Conservation (phyloP, 2,888 invertebrate genomes). For the Sphinx pinastri region DNA sequence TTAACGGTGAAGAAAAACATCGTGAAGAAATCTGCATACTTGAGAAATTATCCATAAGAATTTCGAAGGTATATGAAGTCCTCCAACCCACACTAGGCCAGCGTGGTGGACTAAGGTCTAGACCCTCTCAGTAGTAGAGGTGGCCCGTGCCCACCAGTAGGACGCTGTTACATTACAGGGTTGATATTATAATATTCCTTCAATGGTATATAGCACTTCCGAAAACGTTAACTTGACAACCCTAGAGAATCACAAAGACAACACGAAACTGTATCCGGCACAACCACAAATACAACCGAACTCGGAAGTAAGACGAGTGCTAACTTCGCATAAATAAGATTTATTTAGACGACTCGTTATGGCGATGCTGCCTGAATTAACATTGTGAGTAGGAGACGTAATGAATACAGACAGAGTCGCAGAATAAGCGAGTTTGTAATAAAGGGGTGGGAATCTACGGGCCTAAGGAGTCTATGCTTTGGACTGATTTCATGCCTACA, state of each 20-base stretch:
- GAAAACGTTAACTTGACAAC: background rate
- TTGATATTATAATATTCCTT: too few relatives aligned
- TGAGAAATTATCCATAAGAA: too few relatives aligned
- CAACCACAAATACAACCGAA: background rate
- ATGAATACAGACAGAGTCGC: background rate
- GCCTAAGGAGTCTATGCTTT: too few relatives aligned
- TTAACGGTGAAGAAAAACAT: too few relatives aligned
- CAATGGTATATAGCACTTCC: background rate
- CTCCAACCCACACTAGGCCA: too few relatives aligned
- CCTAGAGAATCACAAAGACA: background rate
- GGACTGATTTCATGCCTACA: too few relatives aligned
- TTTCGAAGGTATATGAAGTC: too few relatives aligned
- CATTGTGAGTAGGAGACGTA: constrained; percentile 19
- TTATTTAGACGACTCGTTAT: constrained; percentile 26
- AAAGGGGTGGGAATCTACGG: background rate
- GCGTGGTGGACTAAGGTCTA: too few relatives aligned
- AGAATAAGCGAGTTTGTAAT: background rate
- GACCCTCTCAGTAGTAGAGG: too few relatives aligned
- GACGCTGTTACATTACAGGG: too few relatives aligned
- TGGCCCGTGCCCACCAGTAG: too few relatives aligned
- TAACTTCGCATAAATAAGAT: constrained; percentile 26
- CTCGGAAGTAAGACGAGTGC: constrained; percentile 6
- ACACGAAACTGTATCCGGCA: background rate
- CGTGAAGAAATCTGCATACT: too few relatives aligned
- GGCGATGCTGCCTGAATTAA: constrained; percentile 22